A percentile compares a stretch with the other conserved stretches of the same genome.
Conservation (phyloP, 2,797 vertebrate genomes). For the Natrix natrix region DNA sequence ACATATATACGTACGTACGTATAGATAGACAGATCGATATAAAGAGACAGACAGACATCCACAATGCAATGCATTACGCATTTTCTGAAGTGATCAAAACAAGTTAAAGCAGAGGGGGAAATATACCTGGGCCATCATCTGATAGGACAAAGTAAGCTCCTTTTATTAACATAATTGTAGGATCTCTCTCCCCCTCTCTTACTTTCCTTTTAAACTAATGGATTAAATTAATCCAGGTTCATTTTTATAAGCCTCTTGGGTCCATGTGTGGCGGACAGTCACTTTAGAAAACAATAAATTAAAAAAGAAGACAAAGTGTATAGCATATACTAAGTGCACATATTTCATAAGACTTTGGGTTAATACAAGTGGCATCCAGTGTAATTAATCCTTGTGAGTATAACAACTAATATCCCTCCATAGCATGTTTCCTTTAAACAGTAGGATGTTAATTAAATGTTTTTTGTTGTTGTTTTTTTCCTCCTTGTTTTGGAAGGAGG, state of each 20-base stretch:
- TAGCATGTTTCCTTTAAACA: slow-evolving; percentile 80
- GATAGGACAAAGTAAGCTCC: slow-evolving; percentile 69
- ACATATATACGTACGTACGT: too few species aligned
- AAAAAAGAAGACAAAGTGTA: slow-evolving; percentile 66
- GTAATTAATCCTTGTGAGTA: slow-evolving; percentile 86
- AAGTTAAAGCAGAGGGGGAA: slow-evolving; percentile 8
- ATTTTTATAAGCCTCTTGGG: slow-evolving; percentile 82
- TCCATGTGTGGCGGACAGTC: slow-evolving; percentile 79
- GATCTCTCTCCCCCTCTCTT: slow-evolving; percentile 65
- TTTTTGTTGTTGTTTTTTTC: slow-evolving; percentile 47
- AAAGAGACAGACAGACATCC: background rate
- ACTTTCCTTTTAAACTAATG: slow-evolving; percentile 82
- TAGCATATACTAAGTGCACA: slow-evolving; percentile 75
- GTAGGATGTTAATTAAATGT: slow-evolving; percentile 81
- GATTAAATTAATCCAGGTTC: slow-evolving; percentile 83
- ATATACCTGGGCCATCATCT: slow-evolving; percentile 59
- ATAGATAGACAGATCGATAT: fast-evolving
- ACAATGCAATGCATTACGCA: slow-evolving; percentile 12
- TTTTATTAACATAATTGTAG: slow-evolving; percentile 79
- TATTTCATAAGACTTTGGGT: slow-evolving; percentile 80
- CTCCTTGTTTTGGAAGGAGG: slow-evolving; percentile 32
- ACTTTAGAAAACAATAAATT: slow-evolving; percentile 82
- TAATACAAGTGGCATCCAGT: slow-evolving; percentile 79
- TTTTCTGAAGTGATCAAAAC: slow-evolving; percentile 4
- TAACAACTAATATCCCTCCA: slow-evolving; percentile 79